These are phyloP conservation scores for Hypotaenidia philippensis DNA, from an alignment of 2,797 vertebrate genomes.

Conservation along the genomic window DNA sequence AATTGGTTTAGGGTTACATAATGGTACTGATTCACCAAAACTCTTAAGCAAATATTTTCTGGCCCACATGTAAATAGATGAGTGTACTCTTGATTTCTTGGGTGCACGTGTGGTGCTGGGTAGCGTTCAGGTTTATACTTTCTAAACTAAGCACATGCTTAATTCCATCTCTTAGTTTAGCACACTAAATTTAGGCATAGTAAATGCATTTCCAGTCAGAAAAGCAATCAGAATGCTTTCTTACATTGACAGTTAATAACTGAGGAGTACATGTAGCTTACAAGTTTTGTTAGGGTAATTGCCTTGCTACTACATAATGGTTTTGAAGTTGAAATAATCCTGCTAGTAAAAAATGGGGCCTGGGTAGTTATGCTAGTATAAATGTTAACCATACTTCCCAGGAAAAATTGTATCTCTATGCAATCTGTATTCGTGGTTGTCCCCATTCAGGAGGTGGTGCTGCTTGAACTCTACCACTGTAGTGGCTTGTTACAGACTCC, in stretches of 20 bases:
- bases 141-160: background rate
- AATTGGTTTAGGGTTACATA: background rate
- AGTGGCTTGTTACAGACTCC: background rate
- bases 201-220: background rate
- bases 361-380: background rate
- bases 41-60: background rate
- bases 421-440: background rate
- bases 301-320: background rate
- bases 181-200: background rate
- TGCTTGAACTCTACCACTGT: background rate
- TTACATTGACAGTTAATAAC: background rate
- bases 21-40: background rate
- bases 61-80: background rate
- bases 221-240: background rate
- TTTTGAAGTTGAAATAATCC: background rate
- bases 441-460: background rate
- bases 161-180: background rate
- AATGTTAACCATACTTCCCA: background rate
- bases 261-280: background rate
- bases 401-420: background rate
- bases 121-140: background rate
- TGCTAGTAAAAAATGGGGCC: background rate
- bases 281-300: background rate
- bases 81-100: background rate
- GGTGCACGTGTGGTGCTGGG: background rate